Base-by-base conservation (phyloP, 2,888 invertebrate genomes). In the Chalcosyrphus nemorum region DNA sequence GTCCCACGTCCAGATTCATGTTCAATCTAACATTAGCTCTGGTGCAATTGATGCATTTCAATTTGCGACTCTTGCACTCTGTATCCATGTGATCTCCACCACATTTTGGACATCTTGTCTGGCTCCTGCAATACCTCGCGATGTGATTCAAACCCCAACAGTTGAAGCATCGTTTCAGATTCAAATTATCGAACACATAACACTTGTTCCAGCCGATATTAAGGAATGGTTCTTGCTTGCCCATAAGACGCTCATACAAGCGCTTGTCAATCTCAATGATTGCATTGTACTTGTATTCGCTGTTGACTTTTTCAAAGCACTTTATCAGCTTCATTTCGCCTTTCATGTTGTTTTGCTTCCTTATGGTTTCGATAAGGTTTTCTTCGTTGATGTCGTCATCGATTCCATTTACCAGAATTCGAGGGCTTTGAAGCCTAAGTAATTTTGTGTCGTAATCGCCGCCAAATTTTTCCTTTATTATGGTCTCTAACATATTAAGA, bases 91-190 rank as follows among this genome's bases (percentile, higher is more conserved):
- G 50, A 2, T 47, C 13, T 0, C 65, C 50, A 4, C 35, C 47
- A 7, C 65, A 65, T 24, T 50, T 65, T 1, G 47, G 50, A 15
- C 65, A 65, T 21, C 24, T 19, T 1, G 19, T 50, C 11, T 32
- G 15, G 9, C 32, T 65, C 7, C 45, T 5, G 13, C 61, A 63
- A 13, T 1, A 9, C 11, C 29, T 1, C 2, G 61, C 29, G 13
- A 32, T 6, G 21, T 57, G 59, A 27, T 59, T 47, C n/a, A 59
- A 71, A 0, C 59, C 71, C 71, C 71, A 71, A 29, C 59, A 71
- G 4, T 59, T 71, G 50, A 13, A 47, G 0, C 71, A 71, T 4
- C 45, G 13, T 4, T 11, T 13, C 0, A 56, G 24, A 2, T 38
- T 24, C 1, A 47, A 9, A n/a, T 35, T 13, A 7, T 71, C 70